Evolutionary conservation across 2,113 vertebrate genomes (phyloP).

Genomic region (Oreotrochilus melanogaster): DNA sequence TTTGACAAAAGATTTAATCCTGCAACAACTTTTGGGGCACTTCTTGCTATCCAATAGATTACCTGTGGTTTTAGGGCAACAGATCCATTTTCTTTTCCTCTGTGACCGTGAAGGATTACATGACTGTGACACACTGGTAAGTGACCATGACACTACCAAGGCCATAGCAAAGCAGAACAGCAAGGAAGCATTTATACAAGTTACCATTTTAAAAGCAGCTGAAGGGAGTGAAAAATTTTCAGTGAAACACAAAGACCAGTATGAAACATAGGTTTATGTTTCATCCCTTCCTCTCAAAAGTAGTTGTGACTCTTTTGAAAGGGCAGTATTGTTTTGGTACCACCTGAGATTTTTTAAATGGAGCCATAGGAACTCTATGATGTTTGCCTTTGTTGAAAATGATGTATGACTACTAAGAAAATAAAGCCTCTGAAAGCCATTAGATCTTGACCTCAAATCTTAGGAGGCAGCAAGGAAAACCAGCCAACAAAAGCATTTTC

Average conservation of each 20-base stretch:
- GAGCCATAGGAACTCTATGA: background rate
- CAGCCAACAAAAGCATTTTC: background rate
- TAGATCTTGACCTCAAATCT: background rate
- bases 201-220: background rate
- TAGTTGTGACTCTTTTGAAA: background rate
- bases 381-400: background rate
- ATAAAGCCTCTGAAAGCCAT: background rate
- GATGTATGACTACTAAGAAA: background rate
- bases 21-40: background rate
- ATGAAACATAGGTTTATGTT: background rate
- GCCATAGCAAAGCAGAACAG: background rate
- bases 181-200: accelerated
- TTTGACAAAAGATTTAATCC: background rate
- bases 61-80: background rate
- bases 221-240: background rate
- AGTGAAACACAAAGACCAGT: background rate
- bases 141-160: accelerated
- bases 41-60: background rate
- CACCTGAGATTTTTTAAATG: background rate
- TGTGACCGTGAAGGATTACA: background rate
- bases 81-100: background rate
- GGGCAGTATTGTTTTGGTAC: background rate
- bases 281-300: background rate
- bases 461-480: background rate
- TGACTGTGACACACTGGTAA: accelerated